phyloP scores from a whole-genome alignment of 2,113 vertebrate species.

The Rhinolophus sinicus region DNA sequence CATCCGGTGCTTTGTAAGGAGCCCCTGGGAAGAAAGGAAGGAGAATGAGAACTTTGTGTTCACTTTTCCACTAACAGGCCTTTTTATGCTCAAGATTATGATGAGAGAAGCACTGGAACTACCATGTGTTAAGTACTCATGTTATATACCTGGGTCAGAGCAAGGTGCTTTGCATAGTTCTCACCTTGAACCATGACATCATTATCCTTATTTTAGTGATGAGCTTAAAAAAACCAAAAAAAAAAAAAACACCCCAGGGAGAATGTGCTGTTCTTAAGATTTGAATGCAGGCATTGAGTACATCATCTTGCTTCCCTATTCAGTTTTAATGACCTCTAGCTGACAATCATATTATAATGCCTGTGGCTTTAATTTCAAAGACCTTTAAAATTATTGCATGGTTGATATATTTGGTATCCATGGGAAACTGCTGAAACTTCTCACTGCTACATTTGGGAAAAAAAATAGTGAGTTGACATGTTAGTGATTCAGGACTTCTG shows the following conservation, averaged over 20 bases:
- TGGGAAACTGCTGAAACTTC: constrained; percentile 40
- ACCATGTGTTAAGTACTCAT: neutral
- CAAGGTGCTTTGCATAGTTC: neutral
- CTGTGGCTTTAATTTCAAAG: constrained; percentile 29
- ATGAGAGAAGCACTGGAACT: neutral
- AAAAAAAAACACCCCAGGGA: neutral
- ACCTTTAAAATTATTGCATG: neutral
- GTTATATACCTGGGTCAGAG: neutral
- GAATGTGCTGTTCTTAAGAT: neutral
- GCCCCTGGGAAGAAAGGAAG: neutral
- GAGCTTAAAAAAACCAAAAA: neutral
- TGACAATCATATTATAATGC: neutral
- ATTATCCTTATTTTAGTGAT: neutral
- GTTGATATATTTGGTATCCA: neutral
- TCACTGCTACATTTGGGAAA: constrained; percentile 25
- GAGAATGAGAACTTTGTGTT: neutral
- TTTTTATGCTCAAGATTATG: neutral
- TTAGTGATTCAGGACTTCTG: constrained; percentile 74
- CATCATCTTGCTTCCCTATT: neutral
- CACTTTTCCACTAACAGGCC: neutral
- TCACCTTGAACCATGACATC: neutral
- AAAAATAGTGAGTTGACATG: neutral
- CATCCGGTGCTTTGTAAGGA: neutral
- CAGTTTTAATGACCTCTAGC: neutral
- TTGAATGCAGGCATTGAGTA: neutral